phyloP scores from a whole-genome alignment of 2,888 invertebrate genomes.

The Scrobipalpa costella region DNA sequence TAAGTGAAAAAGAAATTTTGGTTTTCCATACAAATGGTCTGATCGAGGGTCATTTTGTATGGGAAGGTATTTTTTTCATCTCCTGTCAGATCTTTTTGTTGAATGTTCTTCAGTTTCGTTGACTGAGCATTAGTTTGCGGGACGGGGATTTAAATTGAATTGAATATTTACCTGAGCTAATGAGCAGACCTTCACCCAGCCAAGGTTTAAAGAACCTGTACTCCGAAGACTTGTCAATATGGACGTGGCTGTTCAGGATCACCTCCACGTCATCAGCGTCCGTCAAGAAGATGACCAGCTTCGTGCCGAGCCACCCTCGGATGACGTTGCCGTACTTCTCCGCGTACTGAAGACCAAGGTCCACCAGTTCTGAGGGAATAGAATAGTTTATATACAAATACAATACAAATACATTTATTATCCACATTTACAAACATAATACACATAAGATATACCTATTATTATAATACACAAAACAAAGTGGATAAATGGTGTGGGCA shows the following conservation, averaged over 20 bases:
- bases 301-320: constrained; percentile 85
- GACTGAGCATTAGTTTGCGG: too few relatives aligned
- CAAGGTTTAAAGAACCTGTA: constrained; percentile 90
- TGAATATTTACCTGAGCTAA: constrained; percentile 83
- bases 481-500: too few relatives aligned
- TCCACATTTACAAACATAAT: too few relatives aligned
- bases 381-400: background rate
- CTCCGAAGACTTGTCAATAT: constrained; percentile 87
- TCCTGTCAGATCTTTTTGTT: too few relatives aligned
- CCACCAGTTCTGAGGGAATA: constrained; percentile 79
- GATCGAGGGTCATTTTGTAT: too few relatives aligned
- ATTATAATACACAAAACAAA: too few relatives aligned
- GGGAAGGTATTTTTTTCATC: too few relatives aligned
- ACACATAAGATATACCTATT: too few relatives aligned
- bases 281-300: constrained; percentile 84
- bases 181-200: constrained; percentile 89
- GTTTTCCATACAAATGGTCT: too few relatives aligned
- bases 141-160: too few relatives aligned
- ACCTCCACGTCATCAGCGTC: constrained; percentile 88
- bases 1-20: too few relatives aligned
- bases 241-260: constrained; percentile 87
- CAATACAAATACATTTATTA: background rate
- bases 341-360: constrained; percentile 67
- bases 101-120: too few relatives aligned
- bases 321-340: constrained; percentile 78